Evolutionary conservation across 2,797 vertebrate species (phyloP), one percentile per base, ranked within the genome.

Genomic region (Pseudochromis fuscus): DNA sequence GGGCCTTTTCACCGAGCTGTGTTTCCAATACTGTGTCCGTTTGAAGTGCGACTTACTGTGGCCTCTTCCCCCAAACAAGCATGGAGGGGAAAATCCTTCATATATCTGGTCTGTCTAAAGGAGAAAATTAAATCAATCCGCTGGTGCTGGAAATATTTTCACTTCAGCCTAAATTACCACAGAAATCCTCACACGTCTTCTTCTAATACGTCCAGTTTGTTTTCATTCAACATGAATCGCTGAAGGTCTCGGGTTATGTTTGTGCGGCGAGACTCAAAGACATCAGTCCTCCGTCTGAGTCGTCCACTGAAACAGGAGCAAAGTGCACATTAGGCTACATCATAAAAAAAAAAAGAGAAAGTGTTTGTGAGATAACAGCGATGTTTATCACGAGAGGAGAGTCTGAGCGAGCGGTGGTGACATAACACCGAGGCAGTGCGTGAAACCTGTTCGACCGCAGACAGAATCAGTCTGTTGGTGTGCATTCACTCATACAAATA

Each of bases 401-500:
- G 81, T 84, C 27, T 66, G 42, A 82, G 45, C 0, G 11, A 42
- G 75, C 67, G 21, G n/a, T 30, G 62, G 71, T 79, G 83, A 89
- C 79, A 49, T 77, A 73, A 85, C 76, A 13, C 42, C 25, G 78
- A 67, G 61, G 61, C 71, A 23, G 76, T 37, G 85, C 50, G 38
- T 85, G 78, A 78, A 89, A 87, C 63, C 79, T 66, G 72, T 56
- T 70, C 2, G 33, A 45, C 61, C 45, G 71, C 51, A 60, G 77
- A 88, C 77, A 85, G 42, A 75, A 79, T 64, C 38, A 18, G 78
- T 59, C 82, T 82, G 77, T 86, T 27, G 71, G 58, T 87, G 89
- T 83, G 62, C 86, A 77, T 66, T 79, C 83, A 81, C 71, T 87
- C 84, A 86, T 51, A 82, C 80, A 58, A 56, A 76, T 18, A 77